phyloP scores from a whole-genome alignment of 1,140 invertebrate species.

The Melanaphis sacchari region DNA sequence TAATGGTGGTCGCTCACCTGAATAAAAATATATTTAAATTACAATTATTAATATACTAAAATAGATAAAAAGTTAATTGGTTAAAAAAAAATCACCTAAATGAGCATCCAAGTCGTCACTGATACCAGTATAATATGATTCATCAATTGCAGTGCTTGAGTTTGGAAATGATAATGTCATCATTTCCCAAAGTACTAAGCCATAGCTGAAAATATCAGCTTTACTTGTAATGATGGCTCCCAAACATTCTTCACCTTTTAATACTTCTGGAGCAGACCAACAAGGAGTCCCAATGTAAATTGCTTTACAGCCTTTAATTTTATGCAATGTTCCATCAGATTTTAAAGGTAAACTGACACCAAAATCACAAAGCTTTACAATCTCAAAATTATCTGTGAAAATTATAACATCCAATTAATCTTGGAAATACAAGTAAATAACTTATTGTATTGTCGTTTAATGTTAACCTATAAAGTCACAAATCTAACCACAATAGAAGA shows the following conservation, averaged over 20 bases:
- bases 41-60: not conserved
- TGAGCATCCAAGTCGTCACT: slow-evolving; percentile 40
- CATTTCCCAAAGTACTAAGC: slow-evolving; percentile 83
- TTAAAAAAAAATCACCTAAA: slow-evolving; percentile 21
- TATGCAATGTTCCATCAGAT: slow-evolving; percentile 66
- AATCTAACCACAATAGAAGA: not conserved
- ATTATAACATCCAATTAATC: slow-evolving; percentile 44
- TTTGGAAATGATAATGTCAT: slow-evolving; percentile 75
- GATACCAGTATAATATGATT: slow-evolving; percentile 10
- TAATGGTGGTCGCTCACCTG: slow-evolving; percentile 70
- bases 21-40: slow-evolving; percentile 27
- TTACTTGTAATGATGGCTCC: slow-evolving; percentile 71
- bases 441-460: not conserved
- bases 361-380: slow-evolving; percentile 85
- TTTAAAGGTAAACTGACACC: slow-evolving; percentile 78
- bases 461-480: too few species aligned
- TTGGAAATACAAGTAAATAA: not conserved
- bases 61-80: not conserved
- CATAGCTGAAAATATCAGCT: slow-evolving; percentile 82
- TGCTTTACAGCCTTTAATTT: slow-evolving; percentile 66
- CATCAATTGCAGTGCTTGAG: slow-evolving; percentile 48
- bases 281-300: slow-evolving; percentile 68
- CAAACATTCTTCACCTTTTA: slow-evolving; percentile 64
- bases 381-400: slow-evolving; percentile 74
- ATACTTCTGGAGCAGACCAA: slow-evolving; percentile 81